Percentiles rank a stretch among this genome's conserved stretches.
phyloP scores from a whole-genome alignment of 2,888 invertebrate genomes.

The Hermodice carunculata region DNA sequence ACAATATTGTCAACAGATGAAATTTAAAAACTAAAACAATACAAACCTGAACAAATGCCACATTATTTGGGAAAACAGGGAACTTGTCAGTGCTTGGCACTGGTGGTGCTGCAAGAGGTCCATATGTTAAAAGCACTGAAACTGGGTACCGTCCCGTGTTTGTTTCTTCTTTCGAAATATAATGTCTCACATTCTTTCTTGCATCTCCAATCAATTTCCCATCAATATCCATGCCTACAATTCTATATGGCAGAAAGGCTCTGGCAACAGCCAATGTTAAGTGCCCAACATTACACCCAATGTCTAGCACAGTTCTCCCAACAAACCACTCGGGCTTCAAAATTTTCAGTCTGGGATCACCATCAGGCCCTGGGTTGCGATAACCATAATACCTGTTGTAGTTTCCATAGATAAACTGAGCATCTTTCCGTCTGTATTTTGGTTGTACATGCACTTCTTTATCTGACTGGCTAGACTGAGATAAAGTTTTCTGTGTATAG shows the following conservation, averaged over 20 bases:
- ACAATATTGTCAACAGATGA: too few species aligned
- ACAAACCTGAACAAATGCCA: conserved; percentile 88
- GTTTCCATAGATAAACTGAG: conserved; percentile 93
- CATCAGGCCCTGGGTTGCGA: conserved; percentile 82
- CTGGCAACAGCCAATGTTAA: conserved; percentile 91
- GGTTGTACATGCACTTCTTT: not conserved
- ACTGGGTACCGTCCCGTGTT: conserved; percentile 78
- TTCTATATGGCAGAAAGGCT: conserved; percentile 85
- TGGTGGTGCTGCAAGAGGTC: conserved; percentile 76
- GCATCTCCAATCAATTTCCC: conserved; percentile 84
- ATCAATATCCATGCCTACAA: conserved; percentile 96
- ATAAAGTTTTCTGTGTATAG: conserved; percentile 1
- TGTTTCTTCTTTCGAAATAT: conserved; percentile 69
- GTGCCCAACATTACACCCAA: conserved; percentile 98
- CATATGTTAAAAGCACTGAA: conserved; percentile 89
- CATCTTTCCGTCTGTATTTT: conserved; percentile 72
- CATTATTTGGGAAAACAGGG: conserved; percentile 85
- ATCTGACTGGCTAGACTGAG: not conserved
- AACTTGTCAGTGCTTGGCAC: conserved; percentile 39
- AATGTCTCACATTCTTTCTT: conserved; percentile 80
- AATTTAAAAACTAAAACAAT: too few species aligned
- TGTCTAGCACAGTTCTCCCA: conserved; percentile 92
- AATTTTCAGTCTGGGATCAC: conserved; percentile 85
- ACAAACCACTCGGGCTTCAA: conserved; percentile 88
- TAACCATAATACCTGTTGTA: conserved; percentile 98